Evolutionary conservation across 1,140 invertebrate species (phyloP).

Genomic region (Uloborus diversus): DNA sequence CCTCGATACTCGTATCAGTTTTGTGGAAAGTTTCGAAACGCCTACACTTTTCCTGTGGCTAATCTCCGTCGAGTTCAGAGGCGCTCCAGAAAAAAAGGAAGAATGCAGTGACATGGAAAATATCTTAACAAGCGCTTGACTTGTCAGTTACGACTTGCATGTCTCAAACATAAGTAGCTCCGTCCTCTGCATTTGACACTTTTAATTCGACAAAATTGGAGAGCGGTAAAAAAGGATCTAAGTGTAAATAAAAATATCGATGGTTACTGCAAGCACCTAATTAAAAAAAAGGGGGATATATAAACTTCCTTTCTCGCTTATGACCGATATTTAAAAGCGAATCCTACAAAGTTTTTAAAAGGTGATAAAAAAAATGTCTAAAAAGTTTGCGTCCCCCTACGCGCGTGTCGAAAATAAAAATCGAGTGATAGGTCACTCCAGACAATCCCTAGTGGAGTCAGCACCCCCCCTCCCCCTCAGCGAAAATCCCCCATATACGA

Average conservation of each 20-base stretch:
- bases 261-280: too few species aligned
- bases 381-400: slow-evolving; percentile 22
- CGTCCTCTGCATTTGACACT: slow-evolving; percentile 24
- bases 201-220: slow-evolving; percentile 41
- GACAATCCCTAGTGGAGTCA: slow-evolving; percentile 54
- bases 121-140: slow-evolving; percentile 7
- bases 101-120: background rate
- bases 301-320: too few species aligned
- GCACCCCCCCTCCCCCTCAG: slow-evolving; percentile 5
- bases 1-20: background rate
- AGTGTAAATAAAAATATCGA: too few species aligned
- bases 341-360: background rate
- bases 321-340: slow-evolving; percentile 19
- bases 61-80: background rate
- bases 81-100: background rate
- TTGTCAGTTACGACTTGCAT: slow-evolving; percentile 14
- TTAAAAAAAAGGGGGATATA: too few species aligned
- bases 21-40: background rate
- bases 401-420: slow-evolving; percentile 53
- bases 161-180: slow-evolving; percentile 8
- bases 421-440: slow-evolving; percentile 55
- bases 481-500: slow-evolving; percentile 48
- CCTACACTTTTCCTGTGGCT: background rate
- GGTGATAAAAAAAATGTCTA: background rate
- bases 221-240: background rate